Evolutionary conservation across 2,888 invertebrate species (phyloP), one percentile per base, ranked within the genome.

Genomic region (Drosophila diplacantha): DNA sequence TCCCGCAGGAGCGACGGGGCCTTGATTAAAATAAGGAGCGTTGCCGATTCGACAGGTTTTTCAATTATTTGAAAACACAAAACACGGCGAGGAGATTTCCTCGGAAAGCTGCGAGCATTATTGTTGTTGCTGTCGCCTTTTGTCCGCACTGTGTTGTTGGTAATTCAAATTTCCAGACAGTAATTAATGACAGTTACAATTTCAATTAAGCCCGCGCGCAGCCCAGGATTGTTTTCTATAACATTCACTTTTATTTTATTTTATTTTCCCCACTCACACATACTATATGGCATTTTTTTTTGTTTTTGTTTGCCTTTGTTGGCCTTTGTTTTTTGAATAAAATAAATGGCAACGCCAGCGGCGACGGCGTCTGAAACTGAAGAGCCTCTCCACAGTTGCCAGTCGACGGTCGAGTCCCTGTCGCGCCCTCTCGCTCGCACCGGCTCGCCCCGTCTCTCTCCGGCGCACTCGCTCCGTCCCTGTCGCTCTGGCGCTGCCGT

Each of bases 151-250:
- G 41, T 41, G 81, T 81, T 71, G 71, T 81, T 71, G 71, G 75
- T 78, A 81, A 74, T 83, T 81, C 77, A 83, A 82, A 86, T 75
- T 84, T 74, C 72, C 83, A 86, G 87, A 87, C 87, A 85, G 83
- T 87, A 87, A 87, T 87, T 87, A 87, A 87, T 87, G 87, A 87
- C 87, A 87, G 87, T 87, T 86, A 84, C 86, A 84, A 85, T 85
- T 73, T 80, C 74, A 77, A 84, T 85, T 83, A 83, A 73, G 84
- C 72, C 46, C 65, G 68, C 52, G 63, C 72, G 60, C 64, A 51
- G 71, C 54, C 49, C 65, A 68, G 72, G 68, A 74, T 69, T 68
- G 72, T 72, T 81, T 78, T 82, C 75, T 72, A 83, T 75, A 77
- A 78, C 71, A 73, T 59, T 65, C 61, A 53, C 46, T 54, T 53